Evolutionary conservation across 2,113 vertebrate species (phyloP).

Genomic region (Garra rufa): DNA sequence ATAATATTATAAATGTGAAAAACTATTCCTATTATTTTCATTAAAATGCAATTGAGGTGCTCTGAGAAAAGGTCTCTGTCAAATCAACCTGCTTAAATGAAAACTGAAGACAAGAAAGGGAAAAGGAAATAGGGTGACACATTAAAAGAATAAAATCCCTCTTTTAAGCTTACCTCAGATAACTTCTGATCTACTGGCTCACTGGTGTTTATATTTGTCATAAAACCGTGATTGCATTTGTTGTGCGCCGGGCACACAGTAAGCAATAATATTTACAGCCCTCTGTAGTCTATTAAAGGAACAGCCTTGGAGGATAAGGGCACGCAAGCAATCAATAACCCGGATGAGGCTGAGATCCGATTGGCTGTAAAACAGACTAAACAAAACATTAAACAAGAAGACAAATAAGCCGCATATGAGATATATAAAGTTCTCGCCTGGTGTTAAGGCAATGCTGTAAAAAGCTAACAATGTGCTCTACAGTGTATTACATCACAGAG

Average conservation of each 20-base stretch:
- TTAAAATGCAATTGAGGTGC: neutral
- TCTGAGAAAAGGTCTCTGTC: neutral
- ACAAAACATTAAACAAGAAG: conserved; percentile 30
- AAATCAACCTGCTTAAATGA: neutral
- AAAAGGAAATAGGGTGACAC: neutral
- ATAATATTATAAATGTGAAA: neutral
- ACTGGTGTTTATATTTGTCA: conserved; percentile 45
- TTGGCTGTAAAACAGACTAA: conserved; percentile 39
- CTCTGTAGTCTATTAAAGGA: conserved; percentile 49
- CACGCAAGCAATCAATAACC: conserved; percentile 44
- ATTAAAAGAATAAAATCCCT: conserved; percentile 14
- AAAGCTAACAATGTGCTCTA: neutral
- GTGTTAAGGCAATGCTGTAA: conserved; percentile 8
- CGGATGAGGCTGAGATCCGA: conserved; percentile 16
- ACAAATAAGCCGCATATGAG: conserved; percentile 27
- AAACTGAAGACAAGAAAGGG: neutral
- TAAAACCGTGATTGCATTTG: conserved; percentile 41
- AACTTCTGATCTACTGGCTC: conserved; percentile 28
- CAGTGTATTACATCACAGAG: neutral
- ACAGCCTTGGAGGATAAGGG: conserved; percentile 42
- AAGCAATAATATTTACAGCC: conserved; percentile 47
- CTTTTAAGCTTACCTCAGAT: conserved; percentile 31
- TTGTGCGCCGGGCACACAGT: conserved; percentile 16
- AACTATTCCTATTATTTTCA: conserved; percentile 4
- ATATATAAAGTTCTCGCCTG: neutral